Conservation (phyloP, 1,140 invertebrate species). For the Drosophila burlai region DNA sequence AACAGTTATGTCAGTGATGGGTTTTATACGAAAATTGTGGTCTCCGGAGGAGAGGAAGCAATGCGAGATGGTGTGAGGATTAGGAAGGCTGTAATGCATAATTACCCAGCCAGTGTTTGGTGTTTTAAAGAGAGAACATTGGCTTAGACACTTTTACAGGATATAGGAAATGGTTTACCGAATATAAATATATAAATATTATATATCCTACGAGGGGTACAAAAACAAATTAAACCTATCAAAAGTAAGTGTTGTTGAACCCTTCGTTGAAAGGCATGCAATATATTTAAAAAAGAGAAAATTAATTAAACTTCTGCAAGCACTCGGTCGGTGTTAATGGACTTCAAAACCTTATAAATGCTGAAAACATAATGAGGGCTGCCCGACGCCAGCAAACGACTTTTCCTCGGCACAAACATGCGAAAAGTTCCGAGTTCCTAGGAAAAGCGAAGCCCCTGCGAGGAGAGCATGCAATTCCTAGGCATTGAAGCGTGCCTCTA, state of each 20-base stretch:
- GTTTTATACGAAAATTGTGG: conserved; percentile 43
- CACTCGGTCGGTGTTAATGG: conserved; percentile 38
- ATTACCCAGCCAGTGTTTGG: conserved; percentile 12
- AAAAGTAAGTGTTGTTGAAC: conserved; percentile 9
- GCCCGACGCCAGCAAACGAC: conserved; percentile 15
- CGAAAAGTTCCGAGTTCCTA: conserved; percentile 35
- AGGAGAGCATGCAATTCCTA: conserved; percentile 48
- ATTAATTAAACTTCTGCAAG: conserved; percentile 36
- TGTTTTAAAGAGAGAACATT: neutral
- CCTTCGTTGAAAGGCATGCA: neutral
- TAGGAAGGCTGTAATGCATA: conserved; percentile 23
- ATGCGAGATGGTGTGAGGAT: conserved; percentile 13
- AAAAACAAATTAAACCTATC: no score
- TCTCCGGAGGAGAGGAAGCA: conserved; percentile 13
- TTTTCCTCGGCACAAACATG: conserved; percentile 29
- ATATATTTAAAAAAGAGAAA: conserved; percentile 2
- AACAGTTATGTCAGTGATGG: conserved; percentile 58
- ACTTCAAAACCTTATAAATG: conserved; percentile 35
- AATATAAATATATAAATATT: no score
- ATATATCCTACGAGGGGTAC: no score
- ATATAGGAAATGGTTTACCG: neutral
- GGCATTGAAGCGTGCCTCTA: conserved; percentile 72
- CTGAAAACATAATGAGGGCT: conserved; percentile 33
- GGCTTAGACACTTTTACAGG: neutral
- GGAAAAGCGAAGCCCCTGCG: conserved; percentile 21